phyloP scores from a whole-genome alignment of 2,888 invertebrate species.

The Drosophila siamana region DNA sequence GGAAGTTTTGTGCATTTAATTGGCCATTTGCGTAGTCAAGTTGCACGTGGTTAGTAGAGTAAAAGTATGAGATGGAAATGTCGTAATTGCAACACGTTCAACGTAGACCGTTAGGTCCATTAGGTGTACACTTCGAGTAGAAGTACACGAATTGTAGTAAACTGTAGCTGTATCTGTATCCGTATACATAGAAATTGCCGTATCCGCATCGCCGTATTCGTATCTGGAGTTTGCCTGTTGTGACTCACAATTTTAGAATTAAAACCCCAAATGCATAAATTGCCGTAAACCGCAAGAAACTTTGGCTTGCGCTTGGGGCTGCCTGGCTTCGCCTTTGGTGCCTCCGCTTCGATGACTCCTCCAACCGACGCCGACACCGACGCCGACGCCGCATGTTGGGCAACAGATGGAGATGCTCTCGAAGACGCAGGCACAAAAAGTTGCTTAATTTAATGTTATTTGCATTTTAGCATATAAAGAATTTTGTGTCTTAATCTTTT shows the following conservation, averaged over 20 bases:
- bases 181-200: background rate
- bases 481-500: constrained; percentile 85
- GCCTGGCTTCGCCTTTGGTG: constrained; percentile 4
- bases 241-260: constrained; percentile 81
- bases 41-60: constrained; percentile 56
- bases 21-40: constrained; percentile 45
- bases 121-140: constrained; percentile 53
- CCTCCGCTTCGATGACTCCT: constrained; percentile 52
- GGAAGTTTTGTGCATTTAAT: constrained; percentile 54
- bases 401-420: constrained; percentile 52
- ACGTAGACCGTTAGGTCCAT: constrained; percentile 62
- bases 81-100: constrained; percentile 74
- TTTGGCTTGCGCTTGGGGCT: constrained; percentile 63
- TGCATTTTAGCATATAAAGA: constrained; percentile 85
- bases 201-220: constrained; percentile 7
- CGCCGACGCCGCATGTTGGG: constrained; percentile 25
- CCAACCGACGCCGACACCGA: too few species aligned
- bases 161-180: constrained; percentile 36
- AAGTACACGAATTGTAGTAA: constrained; percentile 19
- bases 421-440: constrained; percentile 70
- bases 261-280: constrained; percentile 78
- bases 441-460: constrained; percentile 85
- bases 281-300: constrained; percentile 82
- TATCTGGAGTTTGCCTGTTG: constrained; percentile 60
- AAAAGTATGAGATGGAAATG: constrained; percentile 69